Evolutionary conservation across 2,113 vertebrate species (phyloP).

Genomic region (Pipa parva): DNA sequence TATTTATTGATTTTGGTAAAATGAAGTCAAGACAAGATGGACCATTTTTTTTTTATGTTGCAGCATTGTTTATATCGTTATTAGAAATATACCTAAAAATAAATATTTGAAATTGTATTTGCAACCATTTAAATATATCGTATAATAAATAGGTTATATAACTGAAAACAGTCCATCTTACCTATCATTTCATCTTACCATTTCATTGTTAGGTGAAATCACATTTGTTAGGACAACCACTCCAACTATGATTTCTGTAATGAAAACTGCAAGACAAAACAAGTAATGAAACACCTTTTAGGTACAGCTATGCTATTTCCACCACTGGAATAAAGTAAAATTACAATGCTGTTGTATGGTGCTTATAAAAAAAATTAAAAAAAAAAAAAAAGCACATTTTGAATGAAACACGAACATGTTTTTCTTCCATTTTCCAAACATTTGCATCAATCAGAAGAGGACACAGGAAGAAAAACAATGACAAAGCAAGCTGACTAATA

Average conservation of each 20-base stretch:
- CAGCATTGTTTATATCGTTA: not conserved
- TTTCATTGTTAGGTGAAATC: slow-evolving; percentile 60
- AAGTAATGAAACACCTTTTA: slow-evolving; percentile 68
- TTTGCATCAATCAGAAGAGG: slow-evolving; percentile 48
- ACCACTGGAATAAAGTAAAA: slow-evolving; percentile 61
- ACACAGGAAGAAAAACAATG: slow-evolving; percentile 26
- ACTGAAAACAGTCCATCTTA: slow-evolving; percentile 59
- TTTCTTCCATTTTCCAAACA: slow-evolving; percentile 48
- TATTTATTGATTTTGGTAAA: slow-evolving; percentile 55
- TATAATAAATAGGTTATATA: not conserved
- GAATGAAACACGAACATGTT: slow-evolving; percentile 52
- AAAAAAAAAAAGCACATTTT: too few species aligned
- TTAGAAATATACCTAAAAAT: not conserved
- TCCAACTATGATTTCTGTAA: slow-evolving; percentile 74
- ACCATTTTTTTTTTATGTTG: slow-evolving; percentile 50
- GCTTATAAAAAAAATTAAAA: slow-evolving; percentile 34
- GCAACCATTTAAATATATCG: not conserved
- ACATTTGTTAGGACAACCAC: slow-evolving; percentile 76
- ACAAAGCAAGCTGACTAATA: slow-evolving; percentile 28
- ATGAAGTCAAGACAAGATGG: slow-evolving; percentile 73
- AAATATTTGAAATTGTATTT: not conserved
- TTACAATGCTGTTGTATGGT: slow-evolving; percentile 54
- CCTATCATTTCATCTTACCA: slow-evolving; percentile 68
- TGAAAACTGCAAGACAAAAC: slow-evolving; percentile 65
- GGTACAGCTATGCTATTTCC: slow-evolving; percentile 51